Percentiles rank a stretch among this genome's conserved stretches.
phyloP scores from a whole-genome alignment of 2,888 invertebrate species.

The Apotomis betuletana region DNA sequence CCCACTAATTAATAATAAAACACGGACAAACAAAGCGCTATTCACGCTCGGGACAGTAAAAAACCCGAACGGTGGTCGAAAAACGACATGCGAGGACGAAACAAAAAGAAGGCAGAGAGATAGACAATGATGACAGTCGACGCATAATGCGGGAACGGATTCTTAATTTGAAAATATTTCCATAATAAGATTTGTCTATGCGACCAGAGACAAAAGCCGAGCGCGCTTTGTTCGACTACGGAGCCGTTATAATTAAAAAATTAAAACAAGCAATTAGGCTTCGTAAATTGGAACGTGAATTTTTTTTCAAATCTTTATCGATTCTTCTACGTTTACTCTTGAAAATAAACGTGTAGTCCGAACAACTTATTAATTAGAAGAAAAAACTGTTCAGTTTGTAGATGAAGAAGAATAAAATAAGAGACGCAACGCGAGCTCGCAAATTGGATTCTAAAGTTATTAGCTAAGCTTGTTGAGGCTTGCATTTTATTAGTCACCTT shows the following conservation, averaged over 20 bases:
- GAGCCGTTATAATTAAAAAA: slow-evolving; percentile 76
- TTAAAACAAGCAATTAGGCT: slow-evolving; percentile 70
- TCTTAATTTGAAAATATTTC: slow-evolving; percentile 84
- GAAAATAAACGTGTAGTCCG: neutral
- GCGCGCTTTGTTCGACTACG: slow-evolving; percentile 73
- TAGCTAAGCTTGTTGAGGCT: slow-evolving; percentile 78
- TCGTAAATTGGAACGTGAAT: slow-evolving; percentile 15
- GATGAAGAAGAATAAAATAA: neutral
- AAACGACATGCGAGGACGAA: slow-evolving; percentile 80
- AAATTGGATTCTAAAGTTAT: slow-evolving; percentile 57
- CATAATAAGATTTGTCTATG: slow-evolving; percentile 84
- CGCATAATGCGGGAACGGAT: slow-evolving; percentile 83
- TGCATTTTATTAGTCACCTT: slow-evolving; percentile 69
- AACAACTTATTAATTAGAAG: neutral
- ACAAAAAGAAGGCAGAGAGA: slow-evolving; percentile 72
- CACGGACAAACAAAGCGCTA: slow-evolving; percentile 81
- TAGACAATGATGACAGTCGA: slow-evolving; percentile 83
- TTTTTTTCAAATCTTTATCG: slow-evolving; percentile 8
- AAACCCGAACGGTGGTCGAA: slow-evolving; percentile 83
- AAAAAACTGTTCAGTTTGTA: neutral
- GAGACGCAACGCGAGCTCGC: slow-evolving; percentile 4
- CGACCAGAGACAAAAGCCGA: slow-evolving; percentile 76
- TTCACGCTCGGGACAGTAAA: slow-evolving; percentile 80
- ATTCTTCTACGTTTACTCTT: neutral
- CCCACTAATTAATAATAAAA: slow-evolving; percentile 84